Evolutionary conservation across 2,113 vertebrate species (phyloP), one percentile per base, ranked within the genome.

Genomic region (Sterrhoptilus dennistouni): DNA sequence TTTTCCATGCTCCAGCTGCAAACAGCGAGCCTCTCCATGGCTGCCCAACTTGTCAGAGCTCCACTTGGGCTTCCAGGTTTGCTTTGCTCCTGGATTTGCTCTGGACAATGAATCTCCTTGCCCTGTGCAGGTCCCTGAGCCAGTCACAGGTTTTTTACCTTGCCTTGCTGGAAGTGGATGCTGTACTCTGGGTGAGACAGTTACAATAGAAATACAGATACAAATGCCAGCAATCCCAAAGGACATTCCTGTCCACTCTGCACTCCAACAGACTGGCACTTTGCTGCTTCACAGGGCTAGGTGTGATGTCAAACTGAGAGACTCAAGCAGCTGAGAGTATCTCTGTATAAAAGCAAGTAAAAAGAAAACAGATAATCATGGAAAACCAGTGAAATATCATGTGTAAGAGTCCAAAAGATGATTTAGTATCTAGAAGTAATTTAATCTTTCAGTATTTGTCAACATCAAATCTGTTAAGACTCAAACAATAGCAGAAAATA

Each of bases 21-120:
- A 11, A 22, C 8, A 0, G 1, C 5, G 53, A 76, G 59, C 38
- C 0, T 1, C 60, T 19, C 3, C 0, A 5, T 9, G 38, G 31
- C 81, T 70, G 78, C 60, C 24, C 82, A n/a, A n/a, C 49, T 36
- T 31, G 17, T 40, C 61, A 25, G 2, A 1, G 61, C 53, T 54
- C 44, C 66, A 7, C 79, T 12, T 11, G 2, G 16, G 14, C 24
- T 36, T 9, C 47, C 72, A 72, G 54, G 11, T 35, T 47, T 79
- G 50, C 59, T 44, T 71, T 56, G 8, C 49, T 50, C 29, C 54
- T 40, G 35, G 10, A 29, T 56, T 40, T 47, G 27, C 31, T 44
- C n/a, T 38, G 27, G 61, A 11, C 53, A 71, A 53, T 21, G 10
- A 29, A 36, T 18, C n/a, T 70, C 27, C 24, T 35, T 3, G 2